Conservation (phyloP, 2,888 invertebrate genomes). For the Amiota mariae region DNA sequence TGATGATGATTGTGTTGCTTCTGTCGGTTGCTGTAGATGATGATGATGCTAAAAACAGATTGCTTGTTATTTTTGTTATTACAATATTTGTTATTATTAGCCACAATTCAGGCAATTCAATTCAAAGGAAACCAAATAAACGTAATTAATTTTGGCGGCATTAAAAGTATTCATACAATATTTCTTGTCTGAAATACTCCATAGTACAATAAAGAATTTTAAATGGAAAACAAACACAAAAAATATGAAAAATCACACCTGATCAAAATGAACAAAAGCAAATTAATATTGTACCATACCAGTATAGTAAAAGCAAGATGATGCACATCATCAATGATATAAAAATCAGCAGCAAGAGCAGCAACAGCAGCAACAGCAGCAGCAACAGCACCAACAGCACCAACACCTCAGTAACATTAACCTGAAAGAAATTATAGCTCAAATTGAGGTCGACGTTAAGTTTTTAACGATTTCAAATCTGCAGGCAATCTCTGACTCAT, state of each 20-base stretch:
- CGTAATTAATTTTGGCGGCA: constrained; percentile 1
- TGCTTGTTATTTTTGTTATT: constrained; percentile 2
- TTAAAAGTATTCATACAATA: constrained; percentile 11
- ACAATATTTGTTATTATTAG: constrained; percentile 4
- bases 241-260: constrained; percentile 26
- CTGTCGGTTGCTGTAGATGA: neutral
- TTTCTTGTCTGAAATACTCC: neutral
- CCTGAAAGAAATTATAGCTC: too few relatives aligned
- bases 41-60: constrained; percentile 5
- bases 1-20: neutral
- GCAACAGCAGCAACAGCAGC: neutral
- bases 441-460: neutral
- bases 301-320: neutral
- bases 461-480: too few relatives aligned
- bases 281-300: neutral
- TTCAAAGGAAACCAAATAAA: constrained; percentile 29
- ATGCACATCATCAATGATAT: neutral
- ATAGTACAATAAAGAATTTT: too few relatives aligned
- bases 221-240: neutral
- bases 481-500: constrained; percentile 12
- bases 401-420: too few relatives aligned
- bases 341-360: neutral
- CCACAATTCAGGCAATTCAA: constrained; percentile 22
- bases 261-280: neutral
- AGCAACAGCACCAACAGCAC: neutral